Evolutionary conservation across 2,113 vertebrate genomes (phyloP).

Genomic region (Rhea americana): DNA sequence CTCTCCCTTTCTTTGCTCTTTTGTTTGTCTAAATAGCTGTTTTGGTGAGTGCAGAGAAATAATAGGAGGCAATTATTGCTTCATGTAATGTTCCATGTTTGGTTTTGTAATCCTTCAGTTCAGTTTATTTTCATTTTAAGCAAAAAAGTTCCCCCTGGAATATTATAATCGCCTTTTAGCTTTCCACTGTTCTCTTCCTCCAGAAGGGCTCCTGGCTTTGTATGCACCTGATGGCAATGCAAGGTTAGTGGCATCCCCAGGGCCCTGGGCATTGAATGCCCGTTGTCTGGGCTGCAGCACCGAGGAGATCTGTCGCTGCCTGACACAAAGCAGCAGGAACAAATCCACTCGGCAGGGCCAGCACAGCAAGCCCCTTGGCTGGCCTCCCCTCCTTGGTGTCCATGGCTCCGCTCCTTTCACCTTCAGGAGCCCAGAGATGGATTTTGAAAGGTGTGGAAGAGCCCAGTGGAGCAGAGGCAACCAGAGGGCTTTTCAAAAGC

Average conservation of each 20-base stretch:
- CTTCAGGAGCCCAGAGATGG: neutral
- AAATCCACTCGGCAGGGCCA: neutral
- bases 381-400: neutral
- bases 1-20: conserved; percentile 69
- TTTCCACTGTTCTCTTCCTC: conserved; percentile 19
- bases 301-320: neutral
- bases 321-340: neutral
- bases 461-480: neutral
- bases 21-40: conserved; percentile 82
- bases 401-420: neutral
- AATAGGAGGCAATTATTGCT: conserved; percentile 83
- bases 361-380: neutral
- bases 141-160: conserved; percentile 78
- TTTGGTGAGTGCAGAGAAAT: conserved; percentile 78
- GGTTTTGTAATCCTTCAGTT: conserved; percentile 82
- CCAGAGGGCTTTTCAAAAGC: conserved; percentile 38
- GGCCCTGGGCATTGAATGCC: neutral
- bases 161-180: conserved; percentile 77
- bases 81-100: conserved; percentile 80
- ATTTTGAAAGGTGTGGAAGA: neutral
- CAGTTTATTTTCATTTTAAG: conserved; percentile 78
- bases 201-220: conserved; percentile 55
- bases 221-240: conserved; percentile 61
- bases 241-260: conserved; percentile 42
- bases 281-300: neutral